These are phyloP conservation scores for Drosophila putrida DNA, from an alignment of 2,888 invertebrate species.

Conservation along the genomic window DNA sequence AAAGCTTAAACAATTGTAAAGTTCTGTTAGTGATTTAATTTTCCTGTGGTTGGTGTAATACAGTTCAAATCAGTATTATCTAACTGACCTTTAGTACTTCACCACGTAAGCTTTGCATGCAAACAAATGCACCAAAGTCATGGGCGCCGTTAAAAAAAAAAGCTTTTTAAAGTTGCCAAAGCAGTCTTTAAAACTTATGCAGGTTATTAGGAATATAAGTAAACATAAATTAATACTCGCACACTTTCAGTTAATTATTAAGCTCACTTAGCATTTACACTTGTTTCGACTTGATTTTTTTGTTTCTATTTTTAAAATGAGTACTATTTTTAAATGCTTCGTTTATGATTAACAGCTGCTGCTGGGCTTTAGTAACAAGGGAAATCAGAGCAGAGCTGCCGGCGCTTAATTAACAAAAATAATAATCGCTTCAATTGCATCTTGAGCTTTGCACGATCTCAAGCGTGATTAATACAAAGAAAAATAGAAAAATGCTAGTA, in stretches of 20 bases:
- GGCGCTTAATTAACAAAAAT: conserved; percentile 20
- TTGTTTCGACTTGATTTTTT: conserved; percentile 15
- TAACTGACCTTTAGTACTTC: conserved; percentile 36
- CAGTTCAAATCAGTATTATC: conserved; percentile 27
- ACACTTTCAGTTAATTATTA: conserved; percentile 13
- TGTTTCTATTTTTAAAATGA: not conserved
- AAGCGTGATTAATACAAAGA: not conserved
- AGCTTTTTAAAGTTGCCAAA: conserved; percentile 33
- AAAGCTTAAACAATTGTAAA: not conserved
- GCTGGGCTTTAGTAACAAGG: conserved; percentile 23
- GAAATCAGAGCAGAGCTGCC: conserved; percentile 28
- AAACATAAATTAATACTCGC: not conserved
- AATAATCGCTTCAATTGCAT: conserved; percentile 38
- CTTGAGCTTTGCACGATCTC: conserved; percentile 19
- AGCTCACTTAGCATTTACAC: conserved; percentile 35
- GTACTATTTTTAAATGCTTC: conserved; percentile 30
- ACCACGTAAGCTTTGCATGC: conserved; percentile 49
- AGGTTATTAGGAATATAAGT: not conserved
- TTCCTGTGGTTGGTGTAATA: conserved; percentile 6
- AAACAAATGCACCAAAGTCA: conserved; percentile 25
- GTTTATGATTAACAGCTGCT: conserved; percentile 34
- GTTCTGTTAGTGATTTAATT: not conserved
- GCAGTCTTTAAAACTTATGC: conserved; percentile 33
- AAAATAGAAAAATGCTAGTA: conserved; percentile 55
- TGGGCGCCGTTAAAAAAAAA: conserved; percentile 26